These are phyloP conservation scores for Oncorhynchus masou DNA, from an alignment of 2,113 vertebrate genomes.

Conservation along the genomic window DNA sequence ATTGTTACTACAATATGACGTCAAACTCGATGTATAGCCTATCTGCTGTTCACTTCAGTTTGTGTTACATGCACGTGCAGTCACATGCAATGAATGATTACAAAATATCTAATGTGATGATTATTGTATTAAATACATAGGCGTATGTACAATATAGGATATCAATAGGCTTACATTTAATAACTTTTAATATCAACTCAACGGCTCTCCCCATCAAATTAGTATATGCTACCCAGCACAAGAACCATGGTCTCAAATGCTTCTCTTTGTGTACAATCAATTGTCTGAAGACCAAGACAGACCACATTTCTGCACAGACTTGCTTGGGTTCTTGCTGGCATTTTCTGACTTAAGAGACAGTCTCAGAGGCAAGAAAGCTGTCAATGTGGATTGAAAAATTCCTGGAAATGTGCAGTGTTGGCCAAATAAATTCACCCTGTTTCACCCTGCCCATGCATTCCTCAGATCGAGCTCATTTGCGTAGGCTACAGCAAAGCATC, in stretches of 20 bases:
- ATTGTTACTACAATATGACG: no score
- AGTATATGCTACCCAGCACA: not conserved
- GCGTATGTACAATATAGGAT: no score
- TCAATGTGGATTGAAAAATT: not conserved
- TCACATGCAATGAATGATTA: no score
- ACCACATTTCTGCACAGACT: conserved; percentile 24
- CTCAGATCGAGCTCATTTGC: not conserved
- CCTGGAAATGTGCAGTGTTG: no score
- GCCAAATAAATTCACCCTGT: not conserved
- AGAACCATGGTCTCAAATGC: not conserved
- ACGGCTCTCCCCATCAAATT: not conserved
- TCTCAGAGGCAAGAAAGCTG: not conserved
- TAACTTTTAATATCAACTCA: not conserved
- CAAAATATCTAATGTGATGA: no score
- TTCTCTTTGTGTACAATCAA: not conserved
- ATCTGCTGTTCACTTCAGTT: no score
- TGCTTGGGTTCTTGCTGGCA: not conserved
- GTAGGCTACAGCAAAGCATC: not conserved
- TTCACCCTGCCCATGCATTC: not conserved
- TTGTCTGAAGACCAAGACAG: not conserved
- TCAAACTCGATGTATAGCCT: no score
- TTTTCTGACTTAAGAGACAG: not conserved
- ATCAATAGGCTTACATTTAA: not conserved
- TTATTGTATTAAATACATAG: no score
- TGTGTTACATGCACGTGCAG: no score